These are phyloP conservation scores for Volucella zonaria DNA, from an alignment of 2,888 invertebrate genomes.

Conservation along the genomic window DNA sequence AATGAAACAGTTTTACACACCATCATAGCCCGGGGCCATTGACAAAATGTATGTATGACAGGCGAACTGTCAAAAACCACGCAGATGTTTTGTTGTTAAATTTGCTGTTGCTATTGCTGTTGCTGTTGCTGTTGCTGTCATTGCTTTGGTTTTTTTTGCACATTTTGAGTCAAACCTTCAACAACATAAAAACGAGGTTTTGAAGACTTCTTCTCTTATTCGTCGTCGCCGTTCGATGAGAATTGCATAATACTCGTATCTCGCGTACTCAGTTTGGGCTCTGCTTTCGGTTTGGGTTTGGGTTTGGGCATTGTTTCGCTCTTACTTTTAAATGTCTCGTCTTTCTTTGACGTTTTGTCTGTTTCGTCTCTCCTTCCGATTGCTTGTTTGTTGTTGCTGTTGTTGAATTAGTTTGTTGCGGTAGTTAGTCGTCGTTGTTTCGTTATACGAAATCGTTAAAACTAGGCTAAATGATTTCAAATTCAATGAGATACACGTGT, in stretches of 20 bases:
- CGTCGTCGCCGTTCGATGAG: not conserved
- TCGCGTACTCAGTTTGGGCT: not conserved
- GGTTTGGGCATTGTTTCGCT: conserved; percentile 3
- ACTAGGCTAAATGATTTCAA: conserved; percentile 36
- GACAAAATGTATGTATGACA: conserved; percentile 24
- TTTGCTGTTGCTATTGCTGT: no score
- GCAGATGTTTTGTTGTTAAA: conserved; percentile 6
- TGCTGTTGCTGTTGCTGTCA: no score
- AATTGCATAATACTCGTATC: conserved; percentile 19
- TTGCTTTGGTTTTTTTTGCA: conserved; percentile 34
- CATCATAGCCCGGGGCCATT: conserved; percentile 37
- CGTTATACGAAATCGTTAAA: no score
- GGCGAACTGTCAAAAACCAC: conserved; percentile 7
- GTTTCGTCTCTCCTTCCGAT: no score
- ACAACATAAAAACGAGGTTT: not conserved
- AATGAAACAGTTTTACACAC: conserved; percentile 54
- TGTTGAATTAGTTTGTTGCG: no score
- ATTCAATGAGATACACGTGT: conserved; percentile 47
- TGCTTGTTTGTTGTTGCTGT: no score
- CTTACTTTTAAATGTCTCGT: conserved; percentile 14
- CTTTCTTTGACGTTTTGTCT: not conserved
- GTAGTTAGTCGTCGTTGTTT: no score
- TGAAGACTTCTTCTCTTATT: conserved; percentile 2
- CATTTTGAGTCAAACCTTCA: conserved; percentile 35
- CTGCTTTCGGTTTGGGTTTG: conserved; percentile 19